Evolutionary conservation across 2,113 vertebrate species (phyloP).

Genomic region (Engystomops pustulosus): DNA sequence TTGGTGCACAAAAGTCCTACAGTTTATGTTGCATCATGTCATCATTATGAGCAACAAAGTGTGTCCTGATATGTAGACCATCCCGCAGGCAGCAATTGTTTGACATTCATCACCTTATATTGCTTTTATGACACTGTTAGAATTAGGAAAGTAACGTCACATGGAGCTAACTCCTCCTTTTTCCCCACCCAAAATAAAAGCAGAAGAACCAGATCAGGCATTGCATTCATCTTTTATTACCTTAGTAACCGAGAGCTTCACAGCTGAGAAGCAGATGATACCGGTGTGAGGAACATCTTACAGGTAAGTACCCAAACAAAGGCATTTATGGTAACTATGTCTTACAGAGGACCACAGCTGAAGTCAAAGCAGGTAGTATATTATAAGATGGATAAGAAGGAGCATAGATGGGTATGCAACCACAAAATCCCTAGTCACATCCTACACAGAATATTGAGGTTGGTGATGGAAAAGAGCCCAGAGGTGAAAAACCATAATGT

Average conservation of each 20-base stretch:
- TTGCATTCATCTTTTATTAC: conserved; percentile 24
- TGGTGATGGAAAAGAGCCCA: too few species aligned
- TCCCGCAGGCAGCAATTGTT: background rate
- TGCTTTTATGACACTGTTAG: background rate
- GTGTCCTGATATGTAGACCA: background rate
- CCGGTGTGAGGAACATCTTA: background rate
- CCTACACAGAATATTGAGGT: too few species aligned
- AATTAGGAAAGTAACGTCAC: conserved; percentile 7
- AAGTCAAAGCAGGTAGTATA: too few species aligned
- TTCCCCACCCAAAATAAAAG: conserved; percentile 33
- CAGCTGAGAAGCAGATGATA: conserved; percentile 13
- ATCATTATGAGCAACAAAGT: background rate
- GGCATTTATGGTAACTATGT: too few species aligned
- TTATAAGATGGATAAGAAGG: too few species aligned
- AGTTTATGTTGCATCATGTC: background rate
- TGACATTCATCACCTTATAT: background rate
- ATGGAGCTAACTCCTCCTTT: conserved; percentile 31
- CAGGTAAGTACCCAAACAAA: background rate
- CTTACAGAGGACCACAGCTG: background rate
- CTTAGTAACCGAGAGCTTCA: conserved; percentile 14
- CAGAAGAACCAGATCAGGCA: conserved; percentile 45
- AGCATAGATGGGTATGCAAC: too few species aligned
- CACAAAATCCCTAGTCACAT: too few species aligned
- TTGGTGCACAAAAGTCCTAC: too few species aligned
- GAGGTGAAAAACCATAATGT: too few species aligned